Evolutionary conservation across 2,113 vertebrate species (phyloP).

Genomic region (Anthoscopus minutus): DNA sequence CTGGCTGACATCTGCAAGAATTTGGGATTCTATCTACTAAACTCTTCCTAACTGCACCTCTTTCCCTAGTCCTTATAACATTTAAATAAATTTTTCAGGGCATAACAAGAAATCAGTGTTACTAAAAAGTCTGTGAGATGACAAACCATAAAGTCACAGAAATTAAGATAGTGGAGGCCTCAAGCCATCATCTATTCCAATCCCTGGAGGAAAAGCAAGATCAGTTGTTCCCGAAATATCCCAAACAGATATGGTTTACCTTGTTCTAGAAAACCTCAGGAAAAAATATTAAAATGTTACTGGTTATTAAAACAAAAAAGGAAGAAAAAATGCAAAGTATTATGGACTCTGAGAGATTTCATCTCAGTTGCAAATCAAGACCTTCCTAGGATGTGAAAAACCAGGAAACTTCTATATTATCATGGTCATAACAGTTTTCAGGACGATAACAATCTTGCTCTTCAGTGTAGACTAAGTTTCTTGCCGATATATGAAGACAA

Average conservation of each 20-base stretch:
- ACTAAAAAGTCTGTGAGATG: not conserved
- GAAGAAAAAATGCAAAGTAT: not conserved
- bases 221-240: not conserved
- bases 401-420: not conserved
- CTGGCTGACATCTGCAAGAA: slow-evolving; percentile 51
- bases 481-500: not conserved
- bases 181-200: not conserved
- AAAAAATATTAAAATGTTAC: not conserved
- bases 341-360: not conserved
- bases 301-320: not conserved
- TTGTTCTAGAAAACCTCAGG: not conserved
- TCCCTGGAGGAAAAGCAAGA: not conserved
- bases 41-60: not conserved
- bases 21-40: not conserved
- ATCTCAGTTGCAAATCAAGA: not conserved
- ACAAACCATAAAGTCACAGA: not conserved
- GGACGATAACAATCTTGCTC: not conserved
- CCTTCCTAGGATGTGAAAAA: not conserved
- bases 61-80: not conserved
- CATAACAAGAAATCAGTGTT: not conserved
- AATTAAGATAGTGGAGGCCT: not conserved
- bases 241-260: not conserved
- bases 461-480: not conserved
- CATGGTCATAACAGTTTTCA: not conserved
- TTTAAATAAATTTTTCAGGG: not conserved